Evolutionary conservation across 2,113 vertebrate species (phyloP).

Genomic region (Myanophis thanlyinensis): DNA sequence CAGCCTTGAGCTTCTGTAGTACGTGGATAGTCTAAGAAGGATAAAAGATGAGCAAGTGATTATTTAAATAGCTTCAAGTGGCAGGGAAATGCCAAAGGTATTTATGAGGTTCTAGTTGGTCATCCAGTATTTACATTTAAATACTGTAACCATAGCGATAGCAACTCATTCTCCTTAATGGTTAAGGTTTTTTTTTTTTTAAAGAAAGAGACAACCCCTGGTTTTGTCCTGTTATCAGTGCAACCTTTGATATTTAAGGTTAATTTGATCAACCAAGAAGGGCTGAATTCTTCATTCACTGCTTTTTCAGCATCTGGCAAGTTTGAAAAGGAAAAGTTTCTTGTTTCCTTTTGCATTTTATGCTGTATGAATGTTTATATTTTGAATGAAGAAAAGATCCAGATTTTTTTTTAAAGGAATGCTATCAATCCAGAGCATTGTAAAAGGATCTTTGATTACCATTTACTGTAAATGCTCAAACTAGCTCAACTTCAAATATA

Average conservation of each 20-base stretch:
- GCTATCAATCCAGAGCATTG: neutral
- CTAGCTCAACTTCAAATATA: neutral
- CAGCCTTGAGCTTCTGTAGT: slow-evolving; percentile 54
- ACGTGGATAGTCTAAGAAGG: slow-evolving; percentile 65
- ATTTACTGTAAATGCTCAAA: neutral
- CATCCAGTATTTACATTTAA: slow-evolving; percentile 43
- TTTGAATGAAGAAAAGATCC: neutral
- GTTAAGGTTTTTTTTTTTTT: slow-evolving; percentile 29
- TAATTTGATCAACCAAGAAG: neutral
- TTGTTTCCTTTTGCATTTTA: neutral
- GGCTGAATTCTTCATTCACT: neutral
- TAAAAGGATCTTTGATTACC: neutral
- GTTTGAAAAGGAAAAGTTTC: neutral
- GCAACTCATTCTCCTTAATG: slow-evolving; percentile 1
- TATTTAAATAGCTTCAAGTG: slow-evolving; percentile 61
- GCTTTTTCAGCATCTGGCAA: neutral
- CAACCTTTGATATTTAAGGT: neutral
- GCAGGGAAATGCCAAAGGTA: slow-evolving; percentile 62
- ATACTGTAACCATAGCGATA: neutral
- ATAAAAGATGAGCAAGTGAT: slow-evolving; percentile 57
- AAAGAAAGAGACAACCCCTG: neutral
- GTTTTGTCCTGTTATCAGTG: neutral
- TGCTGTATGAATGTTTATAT: neutral
- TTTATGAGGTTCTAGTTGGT: slow-evolving; percentile 56
- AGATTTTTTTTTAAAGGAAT: neutral